phyloP scores from a whole-genome alignment of 2,888 invertebrate genomes.

The Alitta virens region DNA sequence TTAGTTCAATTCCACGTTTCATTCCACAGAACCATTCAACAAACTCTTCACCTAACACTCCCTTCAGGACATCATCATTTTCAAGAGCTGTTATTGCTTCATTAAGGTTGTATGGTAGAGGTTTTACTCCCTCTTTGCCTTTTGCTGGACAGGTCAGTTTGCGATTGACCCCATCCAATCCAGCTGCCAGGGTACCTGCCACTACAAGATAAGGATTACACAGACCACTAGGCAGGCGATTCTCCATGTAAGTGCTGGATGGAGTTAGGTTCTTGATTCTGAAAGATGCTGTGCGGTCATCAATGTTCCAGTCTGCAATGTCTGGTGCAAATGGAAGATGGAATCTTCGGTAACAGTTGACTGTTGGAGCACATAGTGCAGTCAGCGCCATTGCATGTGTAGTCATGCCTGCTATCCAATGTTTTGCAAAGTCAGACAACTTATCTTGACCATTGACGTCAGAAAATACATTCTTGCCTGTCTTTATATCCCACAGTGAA shows the following conservation, averaged over 20 bases:
- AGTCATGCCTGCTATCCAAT: conserved; percentile 25
- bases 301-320: conserved; percentile 18
- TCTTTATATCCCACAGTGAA: conserved; percentile 20
- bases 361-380: conserved; percentile 25
- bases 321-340: conserved; percentile 4
- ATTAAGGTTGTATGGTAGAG: conserved; percentile 14
- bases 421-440: conserved; percentile 10
- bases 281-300: conserved; percentile 8
- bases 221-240: conserved; percentile 19
- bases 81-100: conserved; percentile 23
- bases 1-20: not conserved
- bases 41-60: conserved; percentile 20
- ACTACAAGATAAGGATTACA: conserved; percentile 27
- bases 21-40: conserved; percentile 5
- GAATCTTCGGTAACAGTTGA: conserved; percentile 27
- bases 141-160: conserved; percentile 15
- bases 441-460: conserved; percentile 8
- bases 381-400: conserved; percentile 22
- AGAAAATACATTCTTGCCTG: conserved; percentile 15
- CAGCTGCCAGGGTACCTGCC: conserved; percentile 28
- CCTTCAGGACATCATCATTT: conserved; percentile 16
- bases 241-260: conserved; percentile 23
- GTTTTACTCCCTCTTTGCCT: not conserved
- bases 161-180: conserved; percentile 26
- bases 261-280: conserved; percentile 14